These are phyloP conservation scores for Oxytorus armatus DNA, from an alignment of 2,888 invertebrate genomes.

Conservation along the genomic window DNA sequence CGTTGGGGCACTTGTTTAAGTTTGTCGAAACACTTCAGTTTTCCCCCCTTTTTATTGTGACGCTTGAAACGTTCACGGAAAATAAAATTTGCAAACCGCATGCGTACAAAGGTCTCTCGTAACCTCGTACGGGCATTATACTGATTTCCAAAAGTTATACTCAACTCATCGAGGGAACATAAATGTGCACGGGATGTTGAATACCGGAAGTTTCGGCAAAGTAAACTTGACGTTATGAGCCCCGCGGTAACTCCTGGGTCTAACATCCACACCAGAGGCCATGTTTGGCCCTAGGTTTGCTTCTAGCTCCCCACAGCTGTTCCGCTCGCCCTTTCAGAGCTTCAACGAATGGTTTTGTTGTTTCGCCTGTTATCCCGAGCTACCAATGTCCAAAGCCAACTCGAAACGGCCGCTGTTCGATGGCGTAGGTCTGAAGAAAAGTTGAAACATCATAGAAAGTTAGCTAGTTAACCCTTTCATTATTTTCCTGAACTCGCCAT, in stretches of 20 bases:
- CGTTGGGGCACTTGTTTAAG: background rate
- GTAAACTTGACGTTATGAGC: slow-evolving; percentile 78
- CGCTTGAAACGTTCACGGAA: background rate
- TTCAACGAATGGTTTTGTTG: slow-evolving; percentile 77
- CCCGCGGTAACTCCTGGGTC: slow-evolving; percentile 66
- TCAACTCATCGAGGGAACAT: slow-evolving; percentile 36
- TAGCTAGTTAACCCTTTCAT: too few species aligned
- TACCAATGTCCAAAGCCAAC: slow-evolving; percentile 30
- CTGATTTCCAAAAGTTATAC: slow-evolving; percentile 44
- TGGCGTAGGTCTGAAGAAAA: background rate
- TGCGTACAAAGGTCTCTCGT: background rate
- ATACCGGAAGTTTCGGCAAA: slow-evolving; percentile 76
- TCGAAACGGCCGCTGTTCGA: background rate
- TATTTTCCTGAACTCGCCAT: too few species aligned
- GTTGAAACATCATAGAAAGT: slow-evolving; percentile 3
- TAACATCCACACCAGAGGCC: slow-evolving; percentile 52
- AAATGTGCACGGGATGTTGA: slow-evolving; percentile 40
- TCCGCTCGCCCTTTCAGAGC: slow-evolving; percentile 64
- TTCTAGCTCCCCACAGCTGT: slow-evolving; percentile 54
- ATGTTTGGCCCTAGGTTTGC: slow-evolving; percentile 26
- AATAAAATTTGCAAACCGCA: background rate
- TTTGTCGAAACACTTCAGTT: background rate
- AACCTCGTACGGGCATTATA: background rate
- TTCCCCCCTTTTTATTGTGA: background rate
- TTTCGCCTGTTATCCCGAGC: slow-evolving; percentile 76